These are phyloP conservation scores for Pycnonotus jocosus DNA, from an alignment of 2,113 vertebrate genomes.

Conservation along the genomic window DNA sequence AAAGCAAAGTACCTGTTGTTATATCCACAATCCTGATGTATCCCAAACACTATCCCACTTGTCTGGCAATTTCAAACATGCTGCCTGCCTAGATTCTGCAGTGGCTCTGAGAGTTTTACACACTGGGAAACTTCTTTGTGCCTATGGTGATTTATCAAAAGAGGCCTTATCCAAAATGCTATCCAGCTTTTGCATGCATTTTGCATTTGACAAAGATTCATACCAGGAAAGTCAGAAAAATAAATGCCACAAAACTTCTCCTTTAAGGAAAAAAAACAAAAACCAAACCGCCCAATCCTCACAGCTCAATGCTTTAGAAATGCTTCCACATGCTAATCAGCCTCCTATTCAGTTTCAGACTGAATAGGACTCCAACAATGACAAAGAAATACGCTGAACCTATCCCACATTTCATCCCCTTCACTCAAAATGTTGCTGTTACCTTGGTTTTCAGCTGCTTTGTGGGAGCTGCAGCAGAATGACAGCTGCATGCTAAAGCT, in stretches of 20 bases:
- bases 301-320: slow-evolving; percentile 62
- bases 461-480: slow-evolving; percentile 39
- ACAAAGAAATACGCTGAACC: slow-evolving; percentile 70
- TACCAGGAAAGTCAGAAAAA: slow-evolving; percentile 48
- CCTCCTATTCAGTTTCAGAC: slow-evolving; percentile 70
- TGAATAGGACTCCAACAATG: slow-evolving; percentile 75
- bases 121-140: not conserved
- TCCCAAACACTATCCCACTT: not conserved
- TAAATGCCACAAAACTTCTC: slow-evolving; percentile 64
- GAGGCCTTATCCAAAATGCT: not conserved
- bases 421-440: slow-evolving; percentile 61
- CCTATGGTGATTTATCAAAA: slow-evolving; percentile 6
- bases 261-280: slow-evolving; percentile 56
- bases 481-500: slow-evolving; percentile 36
- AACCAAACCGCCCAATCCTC: not conserved
- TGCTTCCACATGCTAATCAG: slow-evolving; percentile 77
- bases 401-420: slow-evolving; percentile 61
- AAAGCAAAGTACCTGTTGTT: not conserved
- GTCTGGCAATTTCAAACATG: not conserved
- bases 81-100: not conserved
- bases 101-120: not conserved
- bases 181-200: slow-evolving; percentile 31
- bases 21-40: not conserved
- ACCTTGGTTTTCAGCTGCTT: slow-evolving; percentile 61
- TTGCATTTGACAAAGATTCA: slow-evolving; percentile 58